Base-by-base conservation (phyloP, 2,797 vertebrate genomes). In the Anolis apletophallus region DNA sequence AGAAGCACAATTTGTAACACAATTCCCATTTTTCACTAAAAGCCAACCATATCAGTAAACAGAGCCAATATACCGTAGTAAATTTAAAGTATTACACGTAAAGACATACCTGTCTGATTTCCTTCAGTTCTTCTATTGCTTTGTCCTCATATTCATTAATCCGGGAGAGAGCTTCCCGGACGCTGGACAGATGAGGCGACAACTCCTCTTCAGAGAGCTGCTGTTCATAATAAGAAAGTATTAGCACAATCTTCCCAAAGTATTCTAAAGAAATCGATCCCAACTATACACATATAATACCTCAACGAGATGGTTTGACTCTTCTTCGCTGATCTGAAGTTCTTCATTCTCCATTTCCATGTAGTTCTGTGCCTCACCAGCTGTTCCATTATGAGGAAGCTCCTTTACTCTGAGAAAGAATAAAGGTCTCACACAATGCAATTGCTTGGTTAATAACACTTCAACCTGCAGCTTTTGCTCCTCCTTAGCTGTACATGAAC, bases 331-430 rank as follows among this genome's bases (percentile, higher is more conserved):
- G 83, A 88, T 90, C 54, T 93, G 90, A 0, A 86, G 71, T 32
- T 94, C 95, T 9, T 95, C 93, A 32, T 85, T 55, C 2, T 96
- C 96, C 5, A 95, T 96, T 54, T 97, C 96, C 89, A 96, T 95
- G 74, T 95, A 96, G 19, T 86, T 92, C 82, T 92, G 94, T 52
- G 88, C 85, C 74, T 96, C 96, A 67, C 90, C 83, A 71, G 88
- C 90, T 59, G 90, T 90, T 85, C 95, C 92, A 61, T 94, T 97
- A 59, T 97, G 93, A 40, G 94, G 93, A 69, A 99, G 96, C 87
- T 98, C 98, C 87, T 99, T 99, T 84, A 98, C 98, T 94, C 99
- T 99, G 94, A 61, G 52, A 93, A 92, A 13, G 94, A 54, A 21
- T 6, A 77, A 21, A 46, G 5, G 9, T 71, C 59, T 61, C 61